phyloP scores from a whole-genome alignment of 2,113 vertebrate genomes.

The Egretta garzetta region DNA sequence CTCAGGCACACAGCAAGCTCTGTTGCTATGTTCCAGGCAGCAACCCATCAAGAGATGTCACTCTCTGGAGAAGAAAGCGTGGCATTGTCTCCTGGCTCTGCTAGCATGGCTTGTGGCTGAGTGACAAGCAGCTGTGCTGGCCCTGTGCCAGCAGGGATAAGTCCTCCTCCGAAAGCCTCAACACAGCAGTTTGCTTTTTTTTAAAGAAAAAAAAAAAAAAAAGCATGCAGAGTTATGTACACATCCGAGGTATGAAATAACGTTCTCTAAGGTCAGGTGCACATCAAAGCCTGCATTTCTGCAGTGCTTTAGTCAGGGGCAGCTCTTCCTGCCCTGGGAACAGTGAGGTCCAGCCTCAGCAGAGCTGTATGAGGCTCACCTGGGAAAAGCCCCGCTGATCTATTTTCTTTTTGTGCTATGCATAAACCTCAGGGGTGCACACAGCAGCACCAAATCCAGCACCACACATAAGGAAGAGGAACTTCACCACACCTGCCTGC shows the following conservation, averaged over 20 bases:
- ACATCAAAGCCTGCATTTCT: neutral
- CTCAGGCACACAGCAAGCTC: neutral
- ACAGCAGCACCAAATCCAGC: neutral
- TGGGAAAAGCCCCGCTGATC: neutral
- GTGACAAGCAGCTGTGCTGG: conserved; percentile 50
- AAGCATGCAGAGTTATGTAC: neutral
- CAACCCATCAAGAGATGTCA: conserved; percentile 8
- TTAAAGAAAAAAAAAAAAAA: neutral
- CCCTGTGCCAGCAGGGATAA: neutral
- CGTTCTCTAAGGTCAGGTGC: neutral
- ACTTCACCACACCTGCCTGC: neutral
- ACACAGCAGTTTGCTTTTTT: neutral
- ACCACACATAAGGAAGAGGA: neutral
- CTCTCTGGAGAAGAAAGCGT: conserved; percentile 13
- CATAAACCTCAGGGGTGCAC: neutral
- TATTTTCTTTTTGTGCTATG: neutral
- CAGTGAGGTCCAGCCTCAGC: neutral
- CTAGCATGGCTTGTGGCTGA: neutral
- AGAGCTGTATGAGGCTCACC: neutral
- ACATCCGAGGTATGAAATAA: neutral
- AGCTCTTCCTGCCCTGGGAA: neutral
- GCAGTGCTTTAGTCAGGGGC: neutral
- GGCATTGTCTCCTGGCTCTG: neutral
- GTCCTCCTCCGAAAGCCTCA: neutral
- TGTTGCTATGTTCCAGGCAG: conserved; percentile 20